Evolutionary conservation across 1,140 invertebrate species (phyloP), one percentile per base, ranked within the genome.

Genomic region (Nylanderia fulva): DNA sequence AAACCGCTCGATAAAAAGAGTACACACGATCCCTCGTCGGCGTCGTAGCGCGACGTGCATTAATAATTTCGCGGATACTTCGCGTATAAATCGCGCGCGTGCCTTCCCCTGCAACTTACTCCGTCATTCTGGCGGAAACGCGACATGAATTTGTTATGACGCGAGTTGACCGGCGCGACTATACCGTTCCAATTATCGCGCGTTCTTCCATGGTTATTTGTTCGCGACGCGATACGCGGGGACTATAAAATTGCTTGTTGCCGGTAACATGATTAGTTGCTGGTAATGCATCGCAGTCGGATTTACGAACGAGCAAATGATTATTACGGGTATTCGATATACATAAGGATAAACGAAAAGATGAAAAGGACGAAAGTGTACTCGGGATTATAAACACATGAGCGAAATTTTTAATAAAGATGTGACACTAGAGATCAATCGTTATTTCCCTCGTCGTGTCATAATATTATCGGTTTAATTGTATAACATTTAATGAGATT

Each of bases 41-140:
- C 36, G 45, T 24, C 45, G 27, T 42, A 56, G 87, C 39, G 64
- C 76, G 66, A 79, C 52, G 27, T 42, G 52, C 58, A 60, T 88
- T 88, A 87, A 88, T 88, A 88, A 88, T 88, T 88, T 87, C 79
- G 33, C 63, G 75, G 72, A 82, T 82, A 54, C 56, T 71, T 84
- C 39, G 79, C 75, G 71, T 56, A 84, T 68, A 54, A 88, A 76
- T 77, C 64, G 42, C 68, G 45, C 68, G 64, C 63, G 69, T 77
- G 71, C 58, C 71, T 64, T 84, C 60, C 71, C 33, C 71, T 29
- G 77, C 77, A 82, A 82, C 77, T 82, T 82, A 82, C 68, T 82
- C 66, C 52, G 77, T 82, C 77, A 82, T 82, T 82, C 77, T 69
- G 58, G 64, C 52, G 77, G 66, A 82, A 82, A 82, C 77, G 66